A percentile compares a stretch with the other conserved stretches of the same genome.
Conservation (phyloP, 1,140 invertebrate species). For the Monochamus saltuarius region DNA sequence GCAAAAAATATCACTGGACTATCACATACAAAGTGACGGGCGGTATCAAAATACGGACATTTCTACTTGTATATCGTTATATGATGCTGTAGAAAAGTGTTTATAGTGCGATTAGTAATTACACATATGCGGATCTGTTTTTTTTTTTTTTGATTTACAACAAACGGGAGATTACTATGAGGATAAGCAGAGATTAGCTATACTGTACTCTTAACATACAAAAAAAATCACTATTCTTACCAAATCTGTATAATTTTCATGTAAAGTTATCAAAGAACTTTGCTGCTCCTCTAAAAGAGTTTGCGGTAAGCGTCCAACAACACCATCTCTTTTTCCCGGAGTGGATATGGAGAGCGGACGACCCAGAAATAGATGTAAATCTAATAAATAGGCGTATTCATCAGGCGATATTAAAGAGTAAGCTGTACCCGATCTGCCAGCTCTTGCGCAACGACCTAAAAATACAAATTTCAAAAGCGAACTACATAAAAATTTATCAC, state of each 20-base stretch:
- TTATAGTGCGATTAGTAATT: no score
- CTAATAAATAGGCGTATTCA: constrained; percentile 89
- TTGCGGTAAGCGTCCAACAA: constrained; percentile 80
- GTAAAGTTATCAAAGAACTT: constrained; percentile 74
- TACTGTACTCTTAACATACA: not conserved
- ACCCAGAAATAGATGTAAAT: constrained; percentile 93
- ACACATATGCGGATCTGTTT: no score
- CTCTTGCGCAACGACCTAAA: constrained; percentile 91
- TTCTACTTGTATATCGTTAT: no score
- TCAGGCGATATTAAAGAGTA: constrained; percentile 87
- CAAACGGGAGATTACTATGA: no score
- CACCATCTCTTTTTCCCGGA: constrained; percentile 48
- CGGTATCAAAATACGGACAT: no score
- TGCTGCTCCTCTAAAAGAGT: constrained; percentile 80
- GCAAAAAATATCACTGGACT: no score
- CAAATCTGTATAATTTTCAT: constrained; percentile 73
- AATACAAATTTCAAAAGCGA: constrained; percentile 7
- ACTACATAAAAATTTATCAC: not conserved
- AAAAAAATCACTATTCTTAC: constrained; percentile 50
- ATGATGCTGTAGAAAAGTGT: no score
- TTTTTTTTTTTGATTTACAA: no score
- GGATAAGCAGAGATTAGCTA: no score
- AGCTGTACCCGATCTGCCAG: constrained; percentile 85
- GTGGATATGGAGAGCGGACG: constrained; percentile 61
- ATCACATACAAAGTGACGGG: no score